Conservation (phyloP, 2,888 invertebrate species). For the Eupeodes latifasciatus region DNA sequence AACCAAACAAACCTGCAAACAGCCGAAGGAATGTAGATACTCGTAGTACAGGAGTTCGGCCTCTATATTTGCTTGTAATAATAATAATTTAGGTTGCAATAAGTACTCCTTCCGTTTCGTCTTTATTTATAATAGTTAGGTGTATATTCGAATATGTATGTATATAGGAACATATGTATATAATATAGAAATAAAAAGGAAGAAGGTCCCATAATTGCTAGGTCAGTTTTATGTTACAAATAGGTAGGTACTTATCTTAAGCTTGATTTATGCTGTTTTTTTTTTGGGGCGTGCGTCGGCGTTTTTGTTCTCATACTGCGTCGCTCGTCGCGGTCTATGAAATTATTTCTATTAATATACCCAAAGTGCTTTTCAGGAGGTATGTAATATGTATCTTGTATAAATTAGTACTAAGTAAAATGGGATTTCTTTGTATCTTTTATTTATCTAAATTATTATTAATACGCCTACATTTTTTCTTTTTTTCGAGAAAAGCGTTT, state of each 20-base stretch:
- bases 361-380: slow-evolving; percentile 17
- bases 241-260: slow-evolving; percentile 32
- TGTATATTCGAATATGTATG: too few relatives aligned
- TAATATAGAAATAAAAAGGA: not conserved
- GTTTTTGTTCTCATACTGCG: too few relatives aligned
- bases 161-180: too few relatives aligned
- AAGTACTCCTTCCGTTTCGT: slow-evolving; percentile 7
- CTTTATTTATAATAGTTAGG: not conserved
- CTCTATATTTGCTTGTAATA: slow-evolving; percentile 22
- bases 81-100: slow-evolving; percentile 45
- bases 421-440: not conserved
- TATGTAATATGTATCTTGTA: not conserved
- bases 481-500: too few relatives aligned
- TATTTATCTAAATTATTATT: not conserved
- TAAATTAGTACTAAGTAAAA: slow-evolving; percentile 14
- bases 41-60: not conserved
- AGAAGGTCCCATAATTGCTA: slow-evolving; percentile 36
- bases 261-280: slow-evolving; percentile 29
- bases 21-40: not conserved
- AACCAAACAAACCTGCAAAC: not conserved
- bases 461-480: too few relatives aligned
- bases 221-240: slow-evolving; percentile 35
- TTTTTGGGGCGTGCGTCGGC: not conserved
- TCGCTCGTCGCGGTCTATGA: not conserved
- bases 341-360: slow-evolving; percentile 30